Conservation (phyloP, 2,888 invertebrate genomes). For the Ichneumon xanthorius region DNA sequence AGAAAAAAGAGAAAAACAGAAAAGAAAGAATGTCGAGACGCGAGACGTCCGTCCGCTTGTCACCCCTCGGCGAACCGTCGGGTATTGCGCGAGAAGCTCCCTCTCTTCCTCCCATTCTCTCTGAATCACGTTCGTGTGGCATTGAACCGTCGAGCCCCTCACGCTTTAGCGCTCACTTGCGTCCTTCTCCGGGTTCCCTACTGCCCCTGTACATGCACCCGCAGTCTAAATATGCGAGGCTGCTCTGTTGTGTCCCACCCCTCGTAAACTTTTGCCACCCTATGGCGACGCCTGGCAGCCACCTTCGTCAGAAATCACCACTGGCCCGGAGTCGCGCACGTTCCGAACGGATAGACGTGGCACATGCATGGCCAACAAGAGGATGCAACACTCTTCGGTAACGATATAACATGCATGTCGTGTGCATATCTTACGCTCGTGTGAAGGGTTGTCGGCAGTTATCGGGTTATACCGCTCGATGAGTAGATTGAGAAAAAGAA, state of each 20-base stretch:
- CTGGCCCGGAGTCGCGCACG: slow-evolving; percentile 21
- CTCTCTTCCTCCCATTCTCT: slow-evolving; percentile 58
- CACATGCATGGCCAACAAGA: slow-evolving; percentile 23
- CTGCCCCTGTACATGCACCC: slow-evolving; percentile 38
- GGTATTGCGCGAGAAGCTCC: slow-evolving; percentile 43
- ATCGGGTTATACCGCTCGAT: background rate
- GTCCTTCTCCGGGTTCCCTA: slow-evolving; percentile 48
- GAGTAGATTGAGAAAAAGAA: no score
- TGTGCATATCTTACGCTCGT: background rate
- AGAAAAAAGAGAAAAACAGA: slow-evolving; percentile 27
- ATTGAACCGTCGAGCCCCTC: slow-evolving; percentile 49
- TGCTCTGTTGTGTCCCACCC: slow-evolving; percentile 63
- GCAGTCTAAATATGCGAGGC: slow-evolving; percentile 72
- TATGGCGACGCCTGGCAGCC: slow-evolving; percentile 65
- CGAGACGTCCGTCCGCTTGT: slow-evolving; percentile 61
- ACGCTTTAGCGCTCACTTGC: slow-evolving; percentile 41
- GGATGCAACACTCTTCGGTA: slow-evolving; percentile 10
- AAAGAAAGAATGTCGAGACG: slow-evolving; percentile 38
- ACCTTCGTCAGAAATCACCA: slow-evolving; percentile 55
- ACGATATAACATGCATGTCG: slow-evolving; percentile 19
- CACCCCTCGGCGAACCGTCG: slow-evolving; percentile 62
- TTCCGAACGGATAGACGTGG: background rate
- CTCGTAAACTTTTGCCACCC: slow-evolving; percentile 77
- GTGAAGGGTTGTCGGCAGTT: background rate
- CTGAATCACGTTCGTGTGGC: slow-evolving; percentile 46